Conservation (phyloP, 37 sponge, comb jelly and placozoan species). For the Chondrilla cf. caribensis region DNA sequence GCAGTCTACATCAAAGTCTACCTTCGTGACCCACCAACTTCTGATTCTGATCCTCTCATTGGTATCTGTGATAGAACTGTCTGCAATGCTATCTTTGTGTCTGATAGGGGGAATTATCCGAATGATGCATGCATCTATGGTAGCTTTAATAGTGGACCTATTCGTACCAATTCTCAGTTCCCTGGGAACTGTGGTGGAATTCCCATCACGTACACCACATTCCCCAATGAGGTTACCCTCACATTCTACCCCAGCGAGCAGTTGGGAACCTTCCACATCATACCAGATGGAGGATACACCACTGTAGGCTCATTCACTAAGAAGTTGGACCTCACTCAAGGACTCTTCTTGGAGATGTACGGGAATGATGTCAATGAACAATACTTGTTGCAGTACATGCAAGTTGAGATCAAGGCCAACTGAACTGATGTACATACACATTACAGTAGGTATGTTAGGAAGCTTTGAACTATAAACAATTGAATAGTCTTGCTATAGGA, state of each 20-base stretch:
- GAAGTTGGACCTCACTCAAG: slow-evolving; percentile 8
- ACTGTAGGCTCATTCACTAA: not conserved
- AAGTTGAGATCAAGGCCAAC: slow-evolving; percentile 7
- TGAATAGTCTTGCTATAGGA: no score
- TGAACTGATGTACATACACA: not conserved
- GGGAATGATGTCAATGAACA: not conserved
- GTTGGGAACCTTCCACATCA: not conserved
- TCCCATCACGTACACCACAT: not conserved
- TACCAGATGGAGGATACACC: slow-evolving; percentile 1
- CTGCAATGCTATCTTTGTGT: slow-evolving; percentile 5
- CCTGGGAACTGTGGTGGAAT: not conserved
- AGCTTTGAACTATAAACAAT: no score
- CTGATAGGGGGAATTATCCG: not conserved
- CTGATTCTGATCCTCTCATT: not conserved
- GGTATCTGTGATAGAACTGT: slow-evolving; percentile 7
- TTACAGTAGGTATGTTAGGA: no score
- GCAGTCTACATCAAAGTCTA: not conserved
- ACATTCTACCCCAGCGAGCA: not conserved
- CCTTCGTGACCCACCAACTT: slow-evolving; percentile 6
- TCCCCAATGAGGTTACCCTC: not conserved
- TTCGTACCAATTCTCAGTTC: not conserved
- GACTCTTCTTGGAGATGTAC: not conserved
- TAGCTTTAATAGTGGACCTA: not conserved
- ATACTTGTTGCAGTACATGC: not conserved
- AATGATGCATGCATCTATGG: not conserved